Evolutionary conservation across 2,888 invertebrate species (phyloP).

Genomic region (Hypsopygia costalis): DNA sequence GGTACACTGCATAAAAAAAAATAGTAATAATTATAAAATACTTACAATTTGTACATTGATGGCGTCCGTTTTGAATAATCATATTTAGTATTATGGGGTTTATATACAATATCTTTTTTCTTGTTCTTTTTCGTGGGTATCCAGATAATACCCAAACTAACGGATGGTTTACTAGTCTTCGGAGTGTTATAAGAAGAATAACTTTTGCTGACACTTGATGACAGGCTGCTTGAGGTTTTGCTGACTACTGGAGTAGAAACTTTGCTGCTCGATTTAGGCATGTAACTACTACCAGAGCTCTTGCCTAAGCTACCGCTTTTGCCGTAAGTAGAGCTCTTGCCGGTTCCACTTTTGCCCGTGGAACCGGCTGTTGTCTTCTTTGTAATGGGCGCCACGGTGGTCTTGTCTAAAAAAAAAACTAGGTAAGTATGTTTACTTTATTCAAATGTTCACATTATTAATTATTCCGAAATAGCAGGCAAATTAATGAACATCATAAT

Average conservation of each 20-base stretch:
- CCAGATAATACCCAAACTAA: constrained; percentile 64
- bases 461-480: too few relatives aligned
- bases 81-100: constrained; percentile 43
- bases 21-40: too few relatives aligned
- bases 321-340: constrained; percentile 23
- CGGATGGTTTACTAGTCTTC: constrained; percentile 41
- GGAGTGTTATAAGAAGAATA: constrained; percentile 38
- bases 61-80: constrained; percentile 47
- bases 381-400: constrained; percentile 45
- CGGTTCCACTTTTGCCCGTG: constrained; percentile 45
- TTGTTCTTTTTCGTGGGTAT: constrained; percentile 57
- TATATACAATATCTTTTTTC: constrained; percentile 54
- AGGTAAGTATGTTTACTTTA: too few relatives aligned
- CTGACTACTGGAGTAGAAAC: constrained; percentile 12
- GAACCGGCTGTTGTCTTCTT: constrained; percentile 45
- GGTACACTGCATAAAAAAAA: too few relatives aligned
- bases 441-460: too few relatives aligned
- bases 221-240: constrained; percentile 13
- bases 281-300: not conserved
- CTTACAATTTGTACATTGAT: constrained; percentile 65
- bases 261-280: constrained; percentile 15
- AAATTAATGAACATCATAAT: too few relatives aligned
- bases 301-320: constrained; percentile 12
- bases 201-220: constrained; percentile 31
- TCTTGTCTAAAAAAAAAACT: constrained; percentile 2